Conservation (phyloP, 1,140 invertebrate genomes). For the Parasteatoda tepidariorum region DNA sequence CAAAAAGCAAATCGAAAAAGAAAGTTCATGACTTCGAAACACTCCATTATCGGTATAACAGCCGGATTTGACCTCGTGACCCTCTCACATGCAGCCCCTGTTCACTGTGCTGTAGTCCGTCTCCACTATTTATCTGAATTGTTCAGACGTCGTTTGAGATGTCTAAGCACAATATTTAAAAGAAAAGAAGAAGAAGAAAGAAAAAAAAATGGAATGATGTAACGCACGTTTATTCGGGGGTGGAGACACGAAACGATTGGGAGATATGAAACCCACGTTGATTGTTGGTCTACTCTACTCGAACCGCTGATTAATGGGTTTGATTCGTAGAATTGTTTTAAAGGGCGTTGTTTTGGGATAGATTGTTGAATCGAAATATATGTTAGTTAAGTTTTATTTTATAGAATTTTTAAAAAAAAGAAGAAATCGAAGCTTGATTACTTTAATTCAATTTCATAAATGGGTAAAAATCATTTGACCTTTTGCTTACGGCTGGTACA, state of each 20-base stretch:
- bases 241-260: constrained; percentile 41
- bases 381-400: too few relatives aligned
- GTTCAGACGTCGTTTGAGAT: not conserved
- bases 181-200: not conserved
- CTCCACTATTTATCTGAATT: not conserved
- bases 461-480: too few relatives aligned
- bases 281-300: constrained; percentile 7
- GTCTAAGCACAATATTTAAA: too few relatives aligned
- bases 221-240: constrained; percentile 16
- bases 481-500: too few relatives aligned
- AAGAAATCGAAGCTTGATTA: too few relatives aligned
- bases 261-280: constrained; percentile 19
- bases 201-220: not conserved
- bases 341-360: too few relatives aligned
- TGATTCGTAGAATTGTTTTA: constrained; percentile 30
- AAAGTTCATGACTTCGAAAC: constrained; percentile 28
- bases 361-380: too few relatives aligned
- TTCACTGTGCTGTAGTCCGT: not conserved
- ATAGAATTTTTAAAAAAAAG: too few relatives aligned
- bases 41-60: constrained; percentile 45
- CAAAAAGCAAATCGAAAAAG: constrained; percentile 15
- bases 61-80: constrained; percentile 43
- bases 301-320: constrained; percentile 35
- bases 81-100: not conserved
- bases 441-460: too few relatives aligned